Evolutionary conservation across 2,888 invertebrate species (phyloP).

Genomic region (Chaetogeoica ovagalla): DNA sequence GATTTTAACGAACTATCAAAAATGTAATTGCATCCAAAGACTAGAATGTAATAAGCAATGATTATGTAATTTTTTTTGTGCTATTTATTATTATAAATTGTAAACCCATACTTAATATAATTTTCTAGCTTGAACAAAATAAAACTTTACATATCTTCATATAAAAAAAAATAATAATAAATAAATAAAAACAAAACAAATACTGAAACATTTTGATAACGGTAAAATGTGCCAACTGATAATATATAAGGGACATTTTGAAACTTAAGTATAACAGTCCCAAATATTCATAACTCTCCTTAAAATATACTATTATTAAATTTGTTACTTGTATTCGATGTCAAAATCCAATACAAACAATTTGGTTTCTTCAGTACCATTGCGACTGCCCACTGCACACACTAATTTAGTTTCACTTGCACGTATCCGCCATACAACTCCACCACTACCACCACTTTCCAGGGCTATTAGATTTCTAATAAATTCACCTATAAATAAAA

Average conservation of each 20-base stretch:
- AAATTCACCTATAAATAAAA: conserved; percentile 70
- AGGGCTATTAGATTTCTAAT: conserved; percentile 92
- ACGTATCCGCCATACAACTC: conserved; percentile 97
- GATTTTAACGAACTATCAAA: neutral
- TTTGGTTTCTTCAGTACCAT: conserved; percentile 98
- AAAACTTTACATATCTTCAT: neutral
- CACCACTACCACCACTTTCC: conserved; percentile 93
- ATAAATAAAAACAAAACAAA: neutral
- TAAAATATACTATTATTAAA: conserved; percentile 35
- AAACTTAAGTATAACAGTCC: conserved; percentile 49
- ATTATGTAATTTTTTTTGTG: neutral
- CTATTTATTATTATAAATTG: conserved; percentile 20
- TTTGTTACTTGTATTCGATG: conserved; percentile 65
- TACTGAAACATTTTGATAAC: conserved; percentile 49
- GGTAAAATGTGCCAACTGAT: conserved; percentile 30
- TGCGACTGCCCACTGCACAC: conserved; percentile 97
- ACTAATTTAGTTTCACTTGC: conserved; percentile 96
- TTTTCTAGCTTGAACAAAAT: neutral
- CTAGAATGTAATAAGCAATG: conserved; percentile 38
- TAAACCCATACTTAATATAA: neutral
- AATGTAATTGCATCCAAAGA: conserved; percentile 29
- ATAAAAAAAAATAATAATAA: neutral
- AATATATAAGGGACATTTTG: conserved; percentile 46
- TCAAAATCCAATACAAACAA: conserved; percentile 96
- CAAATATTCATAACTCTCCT: conserved; percentile 52